These are phyloP conservation scores for Heliothis virescens DNA, from an alignment of 1,140 invertebrate genomes.

Conservation along the genomic window DNA sequence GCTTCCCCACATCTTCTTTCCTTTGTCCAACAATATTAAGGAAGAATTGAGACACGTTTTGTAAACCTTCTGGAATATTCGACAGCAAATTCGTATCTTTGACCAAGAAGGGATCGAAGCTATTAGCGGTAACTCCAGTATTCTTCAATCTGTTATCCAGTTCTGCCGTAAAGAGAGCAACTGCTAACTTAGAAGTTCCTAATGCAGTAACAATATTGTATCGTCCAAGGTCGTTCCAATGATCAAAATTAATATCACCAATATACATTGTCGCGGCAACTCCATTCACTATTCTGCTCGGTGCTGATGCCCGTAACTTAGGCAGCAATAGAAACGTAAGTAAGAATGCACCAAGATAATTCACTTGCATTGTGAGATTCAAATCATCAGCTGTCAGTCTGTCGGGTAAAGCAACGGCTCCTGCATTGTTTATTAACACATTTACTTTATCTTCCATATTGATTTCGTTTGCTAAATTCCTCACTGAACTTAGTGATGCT, in stretches of 20 bases:
- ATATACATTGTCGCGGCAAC: constrained; percentile 88
- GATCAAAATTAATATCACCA: constrained; percentile 88
- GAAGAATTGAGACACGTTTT: constrained; percentile 66
- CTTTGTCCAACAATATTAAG: constrained; percentile 71
- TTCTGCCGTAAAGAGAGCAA: constrained; percentile 89
- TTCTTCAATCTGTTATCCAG: constrained; percentile 87
- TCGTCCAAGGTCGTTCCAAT: constrained; percentile 83
- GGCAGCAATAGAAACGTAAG: constrained; percentile 90
- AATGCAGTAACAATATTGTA: constrained; percentile 87
- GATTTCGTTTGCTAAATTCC: constrained; percentile 71
- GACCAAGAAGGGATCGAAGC: constrained; percentile 88
- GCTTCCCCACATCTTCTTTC: constrained; percentile 72
- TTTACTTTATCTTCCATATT: constrained; percentile 87
- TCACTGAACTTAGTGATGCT: constrained; percentile 75
- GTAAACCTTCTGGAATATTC: constrained; percentile 62
- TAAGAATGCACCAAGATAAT: constrained; percentile 91
- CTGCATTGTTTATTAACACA: constrained; percentile 92
- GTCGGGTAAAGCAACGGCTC: constrained; percentile 85
- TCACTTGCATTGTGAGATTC: constrained; percentile 89
- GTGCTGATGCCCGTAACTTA: constrained; percentile 86
- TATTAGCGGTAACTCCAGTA: constrained; percentile 87
- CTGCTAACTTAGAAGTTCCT: constrained; percentile 88
- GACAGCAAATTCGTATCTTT: constrained; percentile 73
- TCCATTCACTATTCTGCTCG: constrained; percentile 90
- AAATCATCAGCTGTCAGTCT: constrained; percentile 88